Evolutionary conservation across 1,140 invertebrate species (phyloP), one percentile per base, ranked within the genome.

Genomic region (Macrobrachium nipponense): DNA sequence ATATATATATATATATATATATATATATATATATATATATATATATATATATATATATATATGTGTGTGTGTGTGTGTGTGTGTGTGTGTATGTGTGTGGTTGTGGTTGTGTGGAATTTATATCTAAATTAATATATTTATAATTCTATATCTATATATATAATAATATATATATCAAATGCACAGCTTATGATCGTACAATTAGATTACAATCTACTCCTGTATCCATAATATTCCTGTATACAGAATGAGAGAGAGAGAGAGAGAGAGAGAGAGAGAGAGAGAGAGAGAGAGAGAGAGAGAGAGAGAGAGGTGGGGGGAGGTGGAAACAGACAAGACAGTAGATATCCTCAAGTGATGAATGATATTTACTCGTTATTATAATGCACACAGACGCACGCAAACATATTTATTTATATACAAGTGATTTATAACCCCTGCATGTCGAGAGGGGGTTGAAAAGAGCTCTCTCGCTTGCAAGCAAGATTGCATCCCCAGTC

Each of bases 1-100:
- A 77, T 36, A 77, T 36, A 77, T 58, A 59, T 15, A 77, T 58
- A 60, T 18, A 36, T 18, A 27, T 59, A 77, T 36, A 59, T 60
- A 36, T n/a, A 51, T 10, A 59, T n/a, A 20, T 77, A 4, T 58
- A 51, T 18, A 59, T 60, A 6, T 77, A 59, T 58, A 77, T 18
- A 58, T 20, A 18, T 20, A 51, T 20, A 20, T 18, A 20, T 77
- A 58, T 60, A 77, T 18, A 60, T 36, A 77, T 60, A 77, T 20
- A 77, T 60, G 51, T 77, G 12, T 59, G 12, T 27, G 14, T 59
- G 15, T 59, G 51, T n/a, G 14, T 51, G 14, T 27, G 14, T 59
- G 14, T 58, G n/a, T n/a, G 15, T 27, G 23, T 36, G n/a, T n/a
- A n/a, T n/a, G n/a, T n/a, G n/a, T n/a, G n/a, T n/a, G n/a, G n/a